Conservation (phyloP, 2,113 vertebrate genomes). For the Labeo rohita region DNA sequence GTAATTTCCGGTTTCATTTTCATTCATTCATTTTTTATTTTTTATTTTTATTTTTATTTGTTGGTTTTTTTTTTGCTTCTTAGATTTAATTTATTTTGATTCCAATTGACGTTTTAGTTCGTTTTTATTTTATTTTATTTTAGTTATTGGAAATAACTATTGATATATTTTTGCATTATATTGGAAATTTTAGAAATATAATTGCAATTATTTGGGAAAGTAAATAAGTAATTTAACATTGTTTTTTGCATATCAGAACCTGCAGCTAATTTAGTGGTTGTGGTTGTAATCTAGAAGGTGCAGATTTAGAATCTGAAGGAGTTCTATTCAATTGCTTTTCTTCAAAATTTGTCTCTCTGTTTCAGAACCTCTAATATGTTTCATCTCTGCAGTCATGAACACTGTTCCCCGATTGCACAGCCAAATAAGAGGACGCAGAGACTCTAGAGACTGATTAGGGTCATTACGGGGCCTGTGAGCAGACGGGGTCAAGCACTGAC, state of each 20-base stretch:
- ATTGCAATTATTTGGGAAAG: no score
- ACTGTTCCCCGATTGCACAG: not conserved
- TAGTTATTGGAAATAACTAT: no score
- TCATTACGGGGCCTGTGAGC: constrained; percentile 18
- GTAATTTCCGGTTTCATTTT: no score
- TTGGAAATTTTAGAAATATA: no score
- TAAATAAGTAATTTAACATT: not conserved
- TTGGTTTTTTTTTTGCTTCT: no score
- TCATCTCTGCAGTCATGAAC: not conserved
- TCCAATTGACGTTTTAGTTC: no score
- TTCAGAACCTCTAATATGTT: not conserved
- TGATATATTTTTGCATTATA: no score
- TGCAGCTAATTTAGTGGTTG: not conserved
- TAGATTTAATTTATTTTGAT: no score
- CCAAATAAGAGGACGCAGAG: not conserved
- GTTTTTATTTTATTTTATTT: no score
- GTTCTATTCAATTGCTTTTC: not conserved
- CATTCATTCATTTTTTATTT: no score
- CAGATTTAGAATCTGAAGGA: not conserved
- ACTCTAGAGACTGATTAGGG: constrained; percentile 46
- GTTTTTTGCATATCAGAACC: not conserved
- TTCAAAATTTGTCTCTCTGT: not conserved
- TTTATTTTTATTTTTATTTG: no score
- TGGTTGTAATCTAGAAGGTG: not conserved
- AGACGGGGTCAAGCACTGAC: not conserved